These are phyloP conservation scores for Acromyrmex charruanus DNA, from an alignment of 1,140 invertebrate genomes.

Conservation along the genomic window DNA sequence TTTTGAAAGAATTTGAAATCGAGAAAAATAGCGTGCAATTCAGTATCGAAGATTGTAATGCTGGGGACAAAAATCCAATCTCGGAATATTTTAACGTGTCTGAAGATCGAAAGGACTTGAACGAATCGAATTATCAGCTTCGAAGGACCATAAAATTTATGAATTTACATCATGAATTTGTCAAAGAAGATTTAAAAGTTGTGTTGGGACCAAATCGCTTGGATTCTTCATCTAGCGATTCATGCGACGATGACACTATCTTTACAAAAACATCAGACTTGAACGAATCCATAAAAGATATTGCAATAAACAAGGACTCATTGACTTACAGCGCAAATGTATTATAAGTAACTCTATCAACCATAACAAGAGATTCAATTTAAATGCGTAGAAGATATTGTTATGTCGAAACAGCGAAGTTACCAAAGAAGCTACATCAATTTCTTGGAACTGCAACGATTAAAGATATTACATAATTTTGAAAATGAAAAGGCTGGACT, in stretches of 20 bases:
- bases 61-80: not conserved
- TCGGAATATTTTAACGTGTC: not conserved
- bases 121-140: constrained; percentile 49
- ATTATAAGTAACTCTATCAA: not conserved
- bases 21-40: not conserved
- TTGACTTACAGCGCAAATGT: not conserved
- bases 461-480: not conserved
- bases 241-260: constrained; percentile 37
- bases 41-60: not conserved
- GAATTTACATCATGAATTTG: constrained; percentile 49
- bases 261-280: not conserved
- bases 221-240: constrained; percentile 34
- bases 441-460: not conserved
- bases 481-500: not conserved
- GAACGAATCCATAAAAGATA: not conserved
- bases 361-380: not conserved
- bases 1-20: constrained; percentile 11
- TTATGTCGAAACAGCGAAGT: not conserved
- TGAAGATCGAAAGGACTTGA: not conserved
- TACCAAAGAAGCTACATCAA: not conserved
- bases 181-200: constrained; percentile 39
- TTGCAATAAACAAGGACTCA: not conserved
- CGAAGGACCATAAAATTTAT: constrained; percentile 50
- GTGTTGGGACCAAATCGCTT: constrained; percentile 45
- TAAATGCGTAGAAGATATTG: not conserved